These are phyloP conservation scores for Ferdinandea cuprea DNA, from an alignment of 2,888 invertebrate genomes.

Conservation along the genomic window DNA sequence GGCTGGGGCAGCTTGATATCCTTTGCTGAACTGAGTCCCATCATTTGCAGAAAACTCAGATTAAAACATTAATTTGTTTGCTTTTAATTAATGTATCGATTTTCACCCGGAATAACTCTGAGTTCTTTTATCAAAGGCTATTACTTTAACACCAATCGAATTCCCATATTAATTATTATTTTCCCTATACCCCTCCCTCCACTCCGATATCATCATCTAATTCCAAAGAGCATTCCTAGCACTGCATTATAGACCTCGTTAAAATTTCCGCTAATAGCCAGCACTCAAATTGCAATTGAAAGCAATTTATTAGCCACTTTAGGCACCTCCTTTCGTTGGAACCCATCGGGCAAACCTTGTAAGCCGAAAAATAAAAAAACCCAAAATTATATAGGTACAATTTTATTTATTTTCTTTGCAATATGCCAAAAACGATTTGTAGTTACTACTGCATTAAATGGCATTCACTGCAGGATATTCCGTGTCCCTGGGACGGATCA, in stretches of 20 bases:
- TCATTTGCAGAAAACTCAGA: no score
- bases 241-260: conserved; percentile 37
- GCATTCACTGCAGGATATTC: conserved; percentile 55
- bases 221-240: conserved; percentile 25
- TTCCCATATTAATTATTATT: no score
- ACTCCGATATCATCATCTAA: conserved; percentile 8
- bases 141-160: no score
- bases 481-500: conserved; percentile 49
- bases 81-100: no score
- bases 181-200: no score
- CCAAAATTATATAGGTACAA: background rate
- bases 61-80: no score
- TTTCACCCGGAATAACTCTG: no score
- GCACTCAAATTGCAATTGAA: conserved; percentile 58
- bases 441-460: conserved; percentile 64
- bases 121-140: no score
- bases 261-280: conserved; percentile 53
- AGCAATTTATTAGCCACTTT: conserved; percentile 62
- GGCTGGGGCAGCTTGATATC: no score
- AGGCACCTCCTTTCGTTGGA: conserved; percentile 20
- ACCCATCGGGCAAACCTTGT: conserved; percentile 33
- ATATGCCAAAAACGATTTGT: conserved; percentile 61
- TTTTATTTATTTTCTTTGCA: background rate
- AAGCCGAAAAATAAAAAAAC: conserved; percentile 4
- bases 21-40: no score